phyloP scores from a whole-genome alignment of 1,140 invertebrate species.

The Drosophila obscura region DNA sequence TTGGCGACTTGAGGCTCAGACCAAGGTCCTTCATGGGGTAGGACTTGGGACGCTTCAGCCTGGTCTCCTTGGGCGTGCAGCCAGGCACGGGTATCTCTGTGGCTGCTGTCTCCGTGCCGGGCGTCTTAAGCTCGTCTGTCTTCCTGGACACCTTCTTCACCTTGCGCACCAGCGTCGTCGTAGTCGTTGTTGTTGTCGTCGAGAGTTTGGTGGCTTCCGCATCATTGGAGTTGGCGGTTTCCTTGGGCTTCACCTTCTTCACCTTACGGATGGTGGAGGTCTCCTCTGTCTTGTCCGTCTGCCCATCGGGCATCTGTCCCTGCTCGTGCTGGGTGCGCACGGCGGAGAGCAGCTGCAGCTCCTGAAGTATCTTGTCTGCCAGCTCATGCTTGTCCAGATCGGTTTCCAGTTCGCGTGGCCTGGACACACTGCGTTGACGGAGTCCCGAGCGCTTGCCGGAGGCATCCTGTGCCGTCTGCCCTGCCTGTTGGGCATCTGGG shows the following conservation, averaged over 20 bases:
- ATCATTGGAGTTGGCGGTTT: conserved; percentile 27
- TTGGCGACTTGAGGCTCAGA: conserved; percentile 42
- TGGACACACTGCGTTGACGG: conserved; percentile 56
- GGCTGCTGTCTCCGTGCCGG: neutral
- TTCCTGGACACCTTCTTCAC: conserved; percentile 75
- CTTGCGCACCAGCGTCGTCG: conserved; percentile 63
- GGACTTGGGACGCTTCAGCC: conserved; percentile 86
- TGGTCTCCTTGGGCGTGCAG: conserved; percentile 84
- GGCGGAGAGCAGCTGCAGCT: conserved; percentile 72
- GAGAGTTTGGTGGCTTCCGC: conserved; percentile 4
- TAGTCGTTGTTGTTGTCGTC: conserved; percentile 34
- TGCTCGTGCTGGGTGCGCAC: conserved; percentile 58
- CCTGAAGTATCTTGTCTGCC: conserved; percentile 79
- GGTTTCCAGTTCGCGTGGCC: conserved; percentile 55
- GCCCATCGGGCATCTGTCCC: conserved; percentile 14
- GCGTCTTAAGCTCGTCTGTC: conserved; percentile 38
- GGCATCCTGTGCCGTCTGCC: neutral
- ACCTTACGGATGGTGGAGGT: conserved; percentile 79
- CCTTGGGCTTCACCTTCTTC: conserved; percentile 74
- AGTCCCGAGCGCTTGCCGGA: conserved; percentile 1
- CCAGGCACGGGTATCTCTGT: neutral
- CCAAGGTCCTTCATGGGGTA: conserved; percentile 83
- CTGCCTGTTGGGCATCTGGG: conserved; percentile 25
- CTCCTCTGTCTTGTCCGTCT: conserved; percentile 45
- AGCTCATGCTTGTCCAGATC: conserved; percentile 70